Conservation (phyloP, 2,888 invertebrate genomes). For the Tetragonula carbonaria region DNA sequence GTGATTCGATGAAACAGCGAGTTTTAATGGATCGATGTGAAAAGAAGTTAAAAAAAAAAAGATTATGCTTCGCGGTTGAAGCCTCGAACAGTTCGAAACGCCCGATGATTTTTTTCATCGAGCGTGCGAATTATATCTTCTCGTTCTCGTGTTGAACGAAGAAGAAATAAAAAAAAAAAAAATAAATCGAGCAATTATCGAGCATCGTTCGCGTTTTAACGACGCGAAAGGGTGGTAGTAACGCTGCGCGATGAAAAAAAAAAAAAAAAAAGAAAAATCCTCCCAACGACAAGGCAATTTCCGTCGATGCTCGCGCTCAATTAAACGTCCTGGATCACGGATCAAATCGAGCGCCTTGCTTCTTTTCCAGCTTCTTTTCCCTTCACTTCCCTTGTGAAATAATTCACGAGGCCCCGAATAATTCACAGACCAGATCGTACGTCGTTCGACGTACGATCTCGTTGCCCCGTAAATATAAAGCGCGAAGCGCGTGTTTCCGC, state of each 20-base stretch:
- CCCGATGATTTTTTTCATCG: no score
- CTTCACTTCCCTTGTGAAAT: slow-evolving; percentile 15
- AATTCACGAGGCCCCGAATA: slow-evolving; percentile 14
- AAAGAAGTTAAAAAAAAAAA: no score
- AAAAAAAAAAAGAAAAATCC: no score
- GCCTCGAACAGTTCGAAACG: no score
- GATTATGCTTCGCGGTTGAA: no score
- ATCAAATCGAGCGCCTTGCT: background rate
- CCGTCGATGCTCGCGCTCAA: background rate
- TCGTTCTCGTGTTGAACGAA: no score
- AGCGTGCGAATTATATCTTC: no score
- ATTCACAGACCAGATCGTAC: slow-evolving; percentile 19
- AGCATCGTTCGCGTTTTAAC: background rate
- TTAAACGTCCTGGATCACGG: background rate
- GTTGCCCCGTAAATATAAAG: slow-evolving; percentile 1
- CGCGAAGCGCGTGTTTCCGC: background rate
- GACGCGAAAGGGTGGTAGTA: background rate
- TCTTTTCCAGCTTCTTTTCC: background rate
- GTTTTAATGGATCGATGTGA: no score
- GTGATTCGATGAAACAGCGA: no score
- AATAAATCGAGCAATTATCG: background rate
- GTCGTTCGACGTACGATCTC: background rate
- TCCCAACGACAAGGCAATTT: background rate
- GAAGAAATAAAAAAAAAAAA: no score
- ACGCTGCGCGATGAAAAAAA: background rate